Evolutionary conservation across 2,888 invertebrate genomes (phyloP).

Genomic region (Mechanitis mazaeus): DNA sequence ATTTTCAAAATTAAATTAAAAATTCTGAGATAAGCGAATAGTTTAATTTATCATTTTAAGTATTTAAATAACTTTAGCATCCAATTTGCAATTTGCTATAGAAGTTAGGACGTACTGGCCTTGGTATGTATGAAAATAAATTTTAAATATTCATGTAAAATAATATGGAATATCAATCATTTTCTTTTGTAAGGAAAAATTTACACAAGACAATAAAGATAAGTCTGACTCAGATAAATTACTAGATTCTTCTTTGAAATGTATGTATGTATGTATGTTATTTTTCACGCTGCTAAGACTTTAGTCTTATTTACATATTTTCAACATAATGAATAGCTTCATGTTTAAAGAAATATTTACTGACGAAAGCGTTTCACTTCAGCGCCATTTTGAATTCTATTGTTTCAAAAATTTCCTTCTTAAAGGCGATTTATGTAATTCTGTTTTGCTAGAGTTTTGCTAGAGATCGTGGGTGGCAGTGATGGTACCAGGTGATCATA

Average conservation of each 20-base stretch:
- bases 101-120: no score
- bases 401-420: neutral
- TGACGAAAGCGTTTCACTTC: slow-evolving; percentile 14
- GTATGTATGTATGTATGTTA: slow-evolving; percentile 29
- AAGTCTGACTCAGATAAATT: slow-evolving; percentile 29
- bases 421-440: neutral
- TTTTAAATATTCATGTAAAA: no score
- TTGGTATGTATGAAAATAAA: no score
- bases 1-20: no score
- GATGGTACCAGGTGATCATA: no score
- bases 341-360: slow-evolving; percentile 4
- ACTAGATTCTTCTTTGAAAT: slow-evolving; percentile 44
- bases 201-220: slow-evolving; percentile 22
- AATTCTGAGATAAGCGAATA: no score
- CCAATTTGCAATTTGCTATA: no score
- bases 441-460: neutral
- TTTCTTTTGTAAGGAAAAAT: slow-evolving; percentile 19
- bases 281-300: slow-evolving; percentile 22
- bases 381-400: no score
- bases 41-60: no score
- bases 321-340: slow-evolving; percentile 9
- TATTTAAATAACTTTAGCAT: no score
- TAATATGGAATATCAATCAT: slow-evolving; percentile 35
- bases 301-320: slow-evolving; percentile 16
- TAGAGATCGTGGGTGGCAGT: no score